These are phyloP conservation scores for Esox masquinongy DNA, from an alignment of 2,797 vertebrate genomes.

Conservation along the genomic window DNA sequence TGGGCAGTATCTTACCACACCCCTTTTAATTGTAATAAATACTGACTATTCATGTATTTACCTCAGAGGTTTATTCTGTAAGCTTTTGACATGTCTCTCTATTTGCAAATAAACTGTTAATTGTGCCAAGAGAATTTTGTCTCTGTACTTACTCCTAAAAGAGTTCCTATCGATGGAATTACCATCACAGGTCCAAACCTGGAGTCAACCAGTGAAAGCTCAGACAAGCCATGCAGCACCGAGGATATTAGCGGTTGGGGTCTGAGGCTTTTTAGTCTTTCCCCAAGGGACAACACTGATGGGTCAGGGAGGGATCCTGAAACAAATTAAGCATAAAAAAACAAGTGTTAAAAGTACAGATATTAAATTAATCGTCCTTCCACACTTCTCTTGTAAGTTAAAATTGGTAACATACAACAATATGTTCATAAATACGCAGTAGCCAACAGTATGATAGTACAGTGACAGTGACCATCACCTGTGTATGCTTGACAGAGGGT, in stretches of 20 bases:
- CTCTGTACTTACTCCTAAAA: no score
- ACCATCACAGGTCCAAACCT: slow-evolving; percentile 22
- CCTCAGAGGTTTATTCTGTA: no score
- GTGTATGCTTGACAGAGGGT: slow-evolving; percentile 14
- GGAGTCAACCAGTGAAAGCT: slow-evolving; percentile 14
- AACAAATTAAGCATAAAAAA: background rate
- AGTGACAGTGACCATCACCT: slow-evolving; percentile 3
- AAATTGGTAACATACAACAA: background rate
- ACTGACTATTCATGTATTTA: no score
- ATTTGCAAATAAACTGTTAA: no score
- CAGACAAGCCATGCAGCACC: slow-evolving; percentile 21
- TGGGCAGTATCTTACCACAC: no score
- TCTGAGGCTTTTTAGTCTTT: slow-evolving; percentile 21
- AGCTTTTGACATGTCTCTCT: no score
- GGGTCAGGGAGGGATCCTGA: slow-evolving; percentile 12
- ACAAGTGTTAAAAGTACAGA: background rate
- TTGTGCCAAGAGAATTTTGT: no score
- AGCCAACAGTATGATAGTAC: slow-evolving; percentile 11
- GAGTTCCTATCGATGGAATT: no score
- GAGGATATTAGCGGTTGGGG: slow-evolving; percentile 14
- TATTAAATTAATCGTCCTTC: background rate
- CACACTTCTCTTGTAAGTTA: background rate
- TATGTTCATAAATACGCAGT: background rate
- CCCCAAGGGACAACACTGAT: slow-evolving; percentile 5
- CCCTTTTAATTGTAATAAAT: no score